These are phyloP conservation scores for Tillus elongatus DNA, from an alignment of 2,888 invertebrate genomes.

Conservation along the genomic window DNA sequence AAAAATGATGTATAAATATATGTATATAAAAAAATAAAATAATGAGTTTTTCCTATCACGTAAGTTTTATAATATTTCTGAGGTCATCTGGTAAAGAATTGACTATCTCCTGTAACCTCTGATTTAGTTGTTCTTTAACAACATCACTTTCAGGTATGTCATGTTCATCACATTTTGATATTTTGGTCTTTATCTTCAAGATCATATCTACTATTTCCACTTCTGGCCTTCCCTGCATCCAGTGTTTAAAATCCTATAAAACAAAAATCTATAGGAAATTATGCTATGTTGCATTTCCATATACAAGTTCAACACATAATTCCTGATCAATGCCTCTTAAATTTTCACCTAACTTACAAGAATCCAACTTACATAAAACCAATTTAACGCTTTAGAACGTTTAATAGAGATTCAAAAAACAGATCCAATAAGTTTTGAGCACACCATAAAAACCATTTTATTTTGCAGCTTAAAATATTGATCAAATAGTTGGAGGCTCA, in stretches of 20 bases:
- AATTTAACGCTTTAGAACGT: too few relatives aligned
- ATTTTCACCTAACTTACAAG: too few relatives aligned
- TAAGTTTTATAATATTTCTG: constrained; percentile 63
- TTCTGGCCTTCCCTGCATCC: constrained; percentile 89
- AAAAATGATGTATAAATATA: too few relatives aligned
- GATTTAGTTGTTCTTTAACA: constrained; percentile 55
- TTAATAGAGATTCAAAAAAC: too few relatives aligned
- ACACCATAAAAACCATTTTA: too few relatives aligned
- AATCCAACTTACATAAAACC: too few relatives aligned
- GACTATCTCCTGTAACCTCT: constrained; percentile 71
- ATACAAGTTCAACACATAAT: constrained; percentile 7
- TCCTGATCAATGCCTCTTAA: not conserved
- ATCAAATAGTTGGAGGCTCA: too few relatives aligned
- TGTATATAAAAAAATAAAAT: too few relatives aligned
- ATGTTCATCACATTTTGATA: constrained; percentile 53
- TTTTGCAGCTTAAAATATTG: too few relatives aligned
- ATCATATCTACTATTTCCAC: constrained; percentile 98
- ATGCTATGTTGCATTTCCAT: not conserved
- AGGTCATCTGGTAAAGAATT: constrained; percentile 79
- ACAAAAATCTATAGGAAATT: constrained; percentile 7
- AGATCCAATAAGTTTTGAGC: too few relatives aligned
- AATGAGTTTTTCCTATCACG: too few relatives aligned
- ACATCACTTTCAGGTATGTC: constrained; percentile 48
- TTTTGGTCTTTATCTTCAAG: constrained; percentile 79
- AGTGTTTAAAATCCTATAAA: constrained; percentile 73